Evolutionary conservation across 2,888 invertebrate genomes (phyloP).

Genomic region (Meiosimyza platycephala): DNA sequence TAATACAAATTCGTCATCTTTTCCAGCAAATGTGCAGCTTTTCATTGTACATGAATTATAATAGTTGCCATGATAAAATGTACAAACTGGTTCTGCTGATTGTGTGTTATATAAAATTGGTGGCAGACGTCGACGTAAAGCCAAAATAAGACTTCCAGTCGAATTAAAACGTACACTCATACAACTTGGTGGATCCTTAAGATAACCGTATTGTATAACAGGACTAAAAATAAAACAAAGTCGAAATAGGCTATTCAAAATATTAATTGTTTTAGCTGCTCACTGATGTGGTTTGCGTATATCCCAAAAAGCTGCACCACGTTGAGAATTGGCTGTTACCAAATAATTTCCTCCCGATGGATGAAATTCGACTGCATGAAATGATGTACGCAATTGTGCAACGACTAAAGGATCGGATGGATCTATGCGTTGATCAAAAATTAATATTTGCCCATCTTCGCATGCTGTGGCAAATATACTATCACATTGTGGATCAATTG

Average conservation of each 20-base stretch:
- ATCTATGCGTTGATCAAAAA: constrained; percentile 82
- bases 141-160: constrained; percentile 81
- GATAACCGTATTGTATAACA: constrained; percentile 75
- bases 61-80: constrained; percentile 92
- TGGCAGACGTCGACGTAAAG: constrained; percentile 85
- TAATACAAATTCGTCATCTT: constrained; percentile 86
- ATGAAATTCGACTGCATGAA: constrained; percentile 95
- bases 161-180: constrained; percentile 94
- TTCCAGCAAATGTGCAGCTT: constrained; percentile 93
- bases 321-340: constrained; percentile 90
- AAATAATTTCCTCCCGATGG: constrained; percentile 83
- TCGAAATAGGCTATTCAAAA: neutral
- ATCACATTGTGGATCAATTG: constrained; percentile 86
- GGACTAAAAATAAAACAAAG: constrained; percentile 68
- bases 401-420: constrained; percentile 59
- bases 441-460: constrained; percentile 88
- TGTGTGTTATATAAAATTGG: constrained; percentile 84
- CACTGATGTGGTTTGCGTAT: constrained; percentile 85
- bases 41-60: constrained; percentile 98
- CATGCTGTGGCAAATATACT: constrained; percentile 89
- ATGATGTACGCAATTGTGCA: constrained; percentile 78
- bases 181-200: constrained; percentile 77
- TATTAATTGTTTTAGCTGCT: constrained; percentile 30
- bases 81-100: constrained; percentile 78
- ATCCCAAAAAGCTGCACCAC: constrained; percentile 92